These are phyloP conservation scores for Margaritifera margaritifera DNA, from an alignment of 2,888 invertebrate species.

Conservation along the genomic window DNA sequence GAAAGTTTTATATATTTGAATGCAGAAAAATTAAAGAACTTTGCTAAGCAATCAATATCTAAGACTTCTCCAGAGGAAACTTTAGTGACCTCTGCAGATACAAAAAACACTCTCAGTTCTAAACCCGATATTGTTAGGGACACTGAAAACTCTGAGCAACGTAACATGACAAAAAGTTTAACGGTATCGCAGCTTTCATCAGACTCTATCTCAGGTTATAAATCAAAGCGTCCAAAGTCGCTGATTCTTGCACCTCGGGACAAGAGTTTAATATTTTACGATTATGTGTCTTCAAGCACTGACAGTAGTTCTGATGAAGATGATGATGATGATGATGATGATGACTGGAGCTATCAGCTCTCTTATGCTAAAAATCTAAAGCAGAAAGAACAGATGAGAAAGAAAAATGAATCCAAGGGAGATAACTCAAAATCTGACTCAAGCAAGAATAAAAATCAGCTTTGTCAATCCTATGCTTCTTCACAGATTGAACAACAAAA, in stretches of 20 bases:
- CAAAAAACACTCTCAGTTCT: slow-evolving; percentile 13
- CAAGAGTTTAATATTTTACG: slow-evolving; percentile 52
- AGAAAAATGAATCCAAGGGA: slow-evolving; percentile 31
- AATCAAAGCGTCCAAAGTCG: slow-evolving; percentile 43
- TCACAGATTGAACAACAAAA: neutral
- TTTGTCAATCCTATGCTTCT: too few species aligned
- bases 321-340: slow-evolving; percentile 38
- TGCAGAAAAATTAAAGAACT: too few species aligned
- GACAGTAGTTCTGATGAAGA: slow-evolving; percentile 44
- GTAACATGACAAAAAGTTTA: slow-evolving; percentile 31
- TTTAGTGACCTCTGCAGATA: too few species aligned
- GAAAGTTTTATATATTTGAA: slow-evolving; percentile 36
- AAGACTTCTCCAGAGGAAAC: too few species aligned
- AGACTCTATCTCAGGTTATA: slow-evolving; percentile 31
- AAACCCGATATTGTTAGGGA: slow-evolving; percentile 52
- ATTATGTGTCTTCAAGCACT: slow-evolving; percentile 52
- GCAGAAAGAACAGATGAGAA: slow-evolving; percentile 10
- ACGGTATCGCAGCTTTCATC: slow-evolving; percentile 36
- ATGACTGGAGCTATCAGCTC: slow-evolving; percentile 31
- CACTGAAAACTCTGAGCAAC: slow-evolving; percentile 44
- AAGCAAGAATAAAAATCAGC: too few species aligned
- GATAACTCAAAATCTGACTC: too few species aligned
- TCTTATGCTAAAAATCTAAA: slow-evolving; percentile 41
- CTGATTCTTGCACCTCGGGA: slow-evolving; percentile 56
- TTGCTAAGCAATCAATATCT: too few species aligned